phyloP scores from a whole-genome alignment of 2,888 invertebrate species.

The Neuroscelio doddi region DNA sequence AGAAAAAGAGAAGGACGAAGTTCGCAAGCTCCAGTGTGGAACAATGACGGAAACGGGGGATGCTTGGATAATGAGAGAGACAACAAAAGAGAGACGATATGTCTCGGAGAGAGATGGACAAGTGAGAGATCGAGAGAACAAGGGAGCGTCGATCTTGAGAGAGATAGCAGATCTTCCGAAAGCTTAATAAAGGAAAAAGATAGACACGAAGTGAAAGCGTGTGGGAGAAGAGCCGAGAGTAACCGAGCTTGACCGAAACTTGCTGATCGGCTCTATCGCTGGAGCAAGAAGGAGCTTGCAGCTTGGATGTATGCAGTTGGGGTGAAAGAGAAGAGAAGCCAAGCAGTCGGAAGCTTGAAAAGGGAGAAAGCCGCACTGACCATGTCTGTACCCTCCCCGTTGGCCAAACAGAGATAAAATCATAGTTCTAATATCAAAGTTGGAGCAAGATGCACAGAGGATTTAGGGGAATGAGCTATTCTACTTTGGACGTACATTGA shows the following conservation, averaged over 20 bases:
- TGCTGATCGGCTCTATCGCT: conserved; percentile 18
- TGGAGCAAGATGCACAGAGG: conserved; percentile 25
- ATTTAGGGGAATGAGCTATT: conserved; percentile 27
- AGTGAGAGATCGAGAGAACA: not conserved
- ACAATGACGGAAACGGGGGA: conserved; percentile 17
- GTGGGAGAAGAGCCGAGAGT: conserved; percentile 42
- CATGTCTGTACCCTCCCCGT: conserved; percentile 39
- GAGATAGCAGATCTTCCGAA: conserved; percentile 14
- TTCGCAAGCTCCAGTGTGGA: too few species aligned
- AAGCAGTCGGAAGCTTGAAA: conserved; percentile 44
- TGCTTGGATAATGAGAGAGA: not conserved
- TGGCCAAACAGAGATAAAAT: conserved; percentile 38
- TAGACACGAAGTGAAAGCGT: conserved; percentile 31
- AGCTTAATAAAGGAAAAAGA: conserved; percentile 28
- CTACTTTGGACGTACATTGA: conserved; percentile 10
- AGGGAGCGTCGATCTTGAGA: not conserved
- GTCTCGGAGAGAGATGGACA: conserved; percentile 12
- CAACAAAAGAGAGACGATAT: not conserved
- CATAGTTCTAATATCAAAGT: conserved; percentile 13
- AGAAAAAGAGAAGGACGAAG: conserved; percentile 35
- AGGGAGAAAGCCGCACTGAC: conserved; percentile 41
- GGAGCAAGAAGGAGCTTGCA: conserved; percentile 37
- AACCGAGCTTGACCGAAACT: conserved; percentile 56
- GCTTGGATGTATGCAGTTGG: conserved; percentile 31
- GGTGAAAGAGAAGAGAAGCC: conserved; percentile 44